Percentiles rank a stretch among this genome's conserved stretches.
These are phyloP conservation scores for Ferdinandea cuprea DNA, from an alignment of 2,888 invertebrate species.

Conservation along the genomic window DNA sequence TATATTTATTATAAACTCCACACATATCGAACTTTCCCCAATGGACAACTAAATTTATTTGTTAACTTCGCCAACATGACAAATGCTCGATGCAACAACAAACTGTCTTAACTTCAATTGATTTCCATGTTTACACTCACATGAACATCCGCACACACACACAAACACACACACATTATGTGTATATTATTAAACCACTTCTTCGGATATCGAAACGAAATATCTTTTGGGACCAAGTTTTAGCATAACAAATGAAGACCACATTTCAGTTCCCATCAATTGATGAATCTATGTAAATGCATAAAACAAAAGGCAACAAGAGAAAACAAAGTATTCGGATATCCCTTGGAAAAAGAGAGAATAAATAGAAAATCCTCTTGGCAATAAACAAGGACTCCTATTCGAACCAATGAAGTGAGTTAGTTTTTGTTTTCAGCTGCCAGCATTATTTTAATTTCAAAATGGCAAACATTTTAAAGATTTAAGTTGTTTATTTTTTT, in stretches of 20 bases:
- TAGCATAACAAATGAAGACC: conserved; percentile 45
- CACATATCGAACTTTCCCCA: no score
- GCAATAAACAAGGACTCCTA: background rate
- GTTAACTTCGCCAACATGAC: background rate
- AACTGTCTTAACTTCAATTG: conserved; percentile 4
- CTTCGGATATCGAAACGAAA: background rate
- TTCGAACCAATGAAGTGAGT: conserved; percentile 40
- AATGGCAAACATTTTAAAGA: no score
- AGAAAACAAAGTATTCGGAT: background rate
- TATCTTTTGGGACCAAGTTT: conserved; percentile 24
- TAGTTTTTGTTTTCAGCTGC: conserved; percentile 9
- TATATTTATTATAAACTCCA: background rate
- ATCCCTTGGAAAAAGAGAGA: conserved; percentile 12
- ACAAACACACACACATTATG: background rate
- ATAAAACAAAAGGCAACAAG: background rate
- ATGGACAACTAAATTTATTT: background rate
- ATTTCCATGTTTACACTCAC: background rate
- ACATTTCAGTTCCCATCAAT: conserved; percentile 33
- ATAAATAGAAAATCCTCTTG: conserved; percentile 7
- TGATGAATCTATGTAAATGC: conserved; percentile 17
- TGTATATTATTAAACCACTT: background rate
- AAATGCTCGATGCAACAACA: background rate
- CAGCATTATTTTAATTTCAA: conserved; percentile 33
- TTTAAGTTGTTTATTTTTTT: no score
- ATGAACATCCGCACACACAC: background rate